Conservation (phyloP, 2,113 vertebrate genomes). For the Tiliqua scincoides region DNA sequence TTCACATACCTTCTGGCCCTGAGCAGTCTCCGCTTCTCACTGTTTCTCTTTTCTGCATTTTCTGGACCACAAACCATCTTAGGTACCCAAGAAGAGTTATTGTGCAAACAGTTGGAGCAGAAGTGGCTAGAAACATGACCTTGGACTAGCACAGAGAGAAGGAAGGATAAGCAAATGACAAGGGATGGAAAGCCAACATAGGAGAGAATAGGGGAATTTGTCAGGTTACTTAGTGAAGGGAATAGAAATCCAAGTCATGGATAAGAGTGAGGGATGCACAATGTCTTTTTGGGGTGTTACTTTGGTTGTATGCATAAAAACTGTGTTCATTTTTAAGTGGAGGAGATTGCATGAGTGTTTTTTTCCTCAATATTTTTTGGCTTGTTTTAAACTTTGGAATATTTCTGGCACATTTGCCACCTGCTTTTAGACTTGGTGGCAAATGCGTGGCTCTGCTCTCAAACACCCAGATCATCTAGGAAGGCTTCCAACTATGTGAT, state of each 20-base stretch:
- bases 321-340: not conserved
- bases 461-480: not conserved
- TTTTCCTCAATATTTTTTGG: too few relatives aligned
- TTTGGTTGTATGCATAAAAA: not conserved
- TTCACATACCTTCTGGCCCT: conserved; percentile 40
- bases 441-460: not conserved
- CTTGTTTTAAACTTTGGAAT: not conserved
- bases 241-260: not conserved
- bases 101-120: not conserved
- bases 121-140: not conserved
- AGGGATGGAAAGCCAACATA: not conserved
- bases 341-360: too few relatives aligned
- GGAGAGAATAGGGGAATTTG: not conserved
- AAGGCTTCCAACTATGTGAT: not conserved
- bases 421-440: not conserved
- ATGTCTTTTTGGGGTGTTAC: too few relatives aligned
- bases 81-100: not conserved
- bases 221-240: not conserved
- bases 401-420: not conserved
- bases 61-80: conserved; percentile 30
- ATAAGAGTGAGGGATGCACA: not conserved
- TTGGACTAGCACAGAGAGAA: not conserved
- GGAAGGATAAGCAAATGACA: not conserved
- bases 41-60: conserved; percentile 16
- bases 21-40: not conserved